Evolutionary conservation across 2,888 invertebrate genomes (phyloP).

Genomic region (Dysmachus trigonus): DNA sequence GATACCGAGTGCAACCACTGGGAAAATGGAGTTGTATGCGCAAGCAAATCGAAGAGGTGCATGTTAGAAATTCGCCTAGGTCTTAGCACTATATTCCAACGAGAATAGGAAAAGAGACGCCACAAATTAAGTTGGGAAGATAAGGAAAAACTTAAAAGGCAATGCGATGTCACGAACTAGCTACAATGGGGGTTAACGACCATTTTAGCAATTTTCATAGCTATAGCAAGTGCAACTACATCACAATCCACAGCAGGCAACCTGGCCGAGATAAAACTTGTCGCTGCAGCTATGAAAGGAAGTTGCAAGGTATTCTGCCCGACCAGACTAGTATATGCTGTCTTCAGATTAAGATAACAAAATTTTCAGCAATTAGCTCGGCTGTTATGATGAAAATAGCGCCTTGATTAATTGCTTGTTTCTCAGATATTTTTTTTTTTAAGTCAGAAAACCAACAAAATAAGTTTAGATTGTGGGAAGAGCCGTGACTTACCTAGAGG

Average conservation of each 20-base stretch:
- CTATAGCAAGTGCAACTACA: background rate
- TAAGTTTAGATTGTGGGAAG: background rate
- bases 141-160: background rate
- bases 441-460: background rate
- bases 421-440: background rate
- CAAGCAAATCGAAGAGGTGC: background rate
- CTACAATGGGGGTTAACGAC: constrained; percentile 33
- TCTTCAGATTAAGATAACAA: background rate
- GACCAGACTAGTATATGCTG: background rate
- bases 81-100: background rate
- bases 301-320: background rate
- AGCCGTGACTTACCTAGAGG: background rate
- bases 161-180: constrained; percentile 26
- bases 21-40: background rate
- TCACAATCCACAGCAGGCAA: background rate
- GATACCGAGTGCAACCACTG: background rate
- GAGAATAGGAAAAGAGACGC: background rate
- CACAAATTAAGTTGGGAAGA: constrained; percentile 1
- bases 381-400: background rate
- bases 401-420: background rate
- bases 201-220: constrained; percentile 25
- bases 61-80: background rate
- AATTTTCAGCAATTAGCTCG: background rate
- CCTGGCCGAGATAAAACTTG: background rate
- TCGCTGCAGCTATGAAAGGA: background rate